Conservation (phyloP, 2,113 vertebrate genomes). For the Lasiurus borealis region DNA sequence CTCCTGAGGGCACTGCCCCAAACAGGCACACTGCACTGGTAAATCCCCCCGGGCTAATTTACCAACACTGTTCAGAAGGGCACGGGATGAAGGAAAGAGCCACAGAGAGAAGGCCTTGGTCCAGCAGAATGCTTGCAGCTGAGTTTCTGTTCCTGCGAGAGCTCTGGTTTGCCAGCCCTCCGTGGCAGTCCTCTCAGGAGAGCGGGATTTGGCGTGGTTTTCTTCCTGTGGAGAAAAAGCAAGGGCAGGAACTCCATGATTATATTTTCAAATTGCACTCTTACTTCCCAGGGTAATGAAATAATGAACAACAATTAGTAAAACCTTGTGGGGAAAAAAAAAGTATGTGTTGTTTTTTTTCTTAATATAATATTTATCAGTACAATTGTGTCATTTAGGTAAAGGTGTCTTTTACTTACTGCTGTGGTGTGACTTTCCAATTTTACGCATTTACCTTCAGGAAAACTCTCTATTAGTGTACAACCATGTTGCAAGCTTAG, state of each 20-base stretch:
- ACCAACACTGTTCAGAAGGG: constrained; percentile 76
- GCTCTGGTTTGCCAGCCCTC: constrained; percentile 83
- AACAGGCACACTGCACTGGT: neutral
- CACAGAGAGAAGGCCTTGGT: constrained; percentile 74
- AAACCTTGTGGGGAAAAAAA: neutral
- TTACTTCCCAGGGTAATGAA: constrained; percentile 82
- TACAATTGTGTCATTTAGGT: constrained; percentile 22
- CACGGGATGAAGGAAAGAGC: constrained; percentile 68
- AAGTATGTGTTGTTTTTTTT: constrained; percentile 54
- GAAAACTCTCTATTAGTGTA: neutral
- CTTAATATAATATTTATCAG: neutral
- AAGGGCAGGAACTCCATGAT: constrained; percentile 79
- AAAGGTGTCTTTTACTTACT: constrained; percentile 3
- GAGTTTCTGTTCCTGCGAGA: constrained; percentile 80
- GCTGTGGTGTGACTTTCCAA: neutral
- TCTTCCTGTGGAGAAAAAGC: constrained; percentile 80
- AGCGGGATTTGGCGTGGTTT: constrained; percentile 83
- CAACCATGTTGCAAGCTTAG: neutral
- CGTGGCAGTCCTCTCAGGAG: constrained; percentile 59
- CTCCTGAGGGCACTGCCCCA: constrained; percentile 63
- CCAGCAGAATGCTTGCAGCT: constrained; percentile 82
- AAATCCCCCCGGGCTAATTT: constrained; percentile 59
- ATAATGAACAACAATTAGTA: constrained; percentile 83
- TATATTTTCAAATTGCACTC: constrained; percentile 77
- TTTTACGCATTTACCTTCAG: neutral